Base-by-base conservation (phyloP, 1,140 invertebrate genomes). In the Elymnias hypermnestra region DNA sequence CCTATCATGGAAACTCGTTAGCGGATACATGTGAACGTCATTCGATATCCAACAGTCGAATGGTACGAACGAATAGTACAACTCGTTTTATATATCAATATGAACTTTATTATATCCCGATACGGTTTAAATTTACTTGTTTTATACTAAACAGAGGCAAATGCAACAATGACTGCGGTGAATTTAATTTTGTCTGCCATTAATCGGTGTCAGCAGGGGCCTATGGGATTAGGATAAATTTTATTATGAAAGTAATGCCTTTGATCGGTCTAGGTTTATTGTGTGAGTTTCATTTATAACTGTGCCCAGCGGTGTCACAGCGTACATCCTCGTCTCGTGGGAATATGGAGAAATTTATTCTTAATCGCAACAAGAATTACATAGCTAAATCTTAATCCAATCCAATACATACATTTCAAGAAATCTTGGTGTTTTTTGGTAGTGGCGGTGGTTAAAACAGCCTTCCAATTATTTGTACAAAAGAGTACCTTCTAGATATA, bases 121-220 rank as follows among this genome's bases (percentile, higher is more conserved):
- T 62, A 75, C 39, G 58, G 63, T 60, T 47, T 37, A 52, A 50
- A 61, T 64, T 59, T 12, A 40, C 31, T 51, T 62, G 53, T 50
- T 19, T 28, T 7, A 10, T 23, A 15, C 36, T 12, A 10, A 53
- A 42, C 28, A 52, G 51, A 39, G 45, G 44, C 62, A 63, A 53
- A 69, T 75, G 70, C 58, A 72, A 55, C 62, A 62, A 65, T 59
- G 62, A 62, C 66, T 61, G 55, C 31, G 60, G 65, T 59, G 66
- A 73, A 75, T 83, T 81, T 76, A 78, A 81, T 83, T 83, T 70
- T 65, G 70, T 57, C 52, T 69, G 63, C 68, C 74, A 72, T 78
- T 78, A 78, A 81, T 76, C 72, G 68, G 65, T 53, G 56, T 62
- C 65, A 58, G 58, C 36, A 46, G 41, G 67, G 54, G 63, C 56